These are phyloP conservation scores for Micrasema longulum DNA, from an alignment of 1,140 invertebrate genomes.

Conservation along the genomic window DNA sequence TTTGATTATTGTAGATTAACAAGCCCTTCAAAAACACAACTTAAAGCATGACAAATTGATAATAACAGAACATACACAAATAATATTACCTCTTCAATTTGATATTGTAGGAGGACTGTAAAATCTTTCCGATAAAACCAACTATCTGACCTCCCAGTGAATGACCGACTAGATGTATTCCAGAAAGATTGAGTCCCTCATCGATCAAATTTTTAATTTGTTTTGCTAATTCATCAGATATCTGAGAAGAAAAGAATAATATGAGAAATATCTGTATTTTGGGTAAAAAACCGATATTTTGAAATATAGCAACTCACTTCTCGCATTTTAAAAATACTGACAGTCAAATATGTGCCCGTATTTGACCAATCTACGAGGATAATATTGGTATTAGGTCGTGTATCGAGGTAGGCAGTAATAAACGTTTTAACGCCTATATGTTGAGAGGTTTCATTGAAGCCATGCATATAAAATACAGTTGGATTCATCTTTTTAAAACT, in stretches of 20 bases:
- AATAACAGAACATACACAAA: background rate
- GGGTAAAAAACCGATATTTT: too few relatives aligned
- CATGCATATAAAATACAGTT: conserved; percentile 70
- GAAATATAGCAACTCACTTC: too few relatives aligned
- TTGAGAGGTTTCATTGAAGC: conserved; percentile 68
- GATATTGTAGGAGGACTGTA: conserved; percentile 55
- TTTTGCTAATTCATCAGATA: conserved; percentile 58
- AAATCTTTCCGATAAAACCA: conserved; percentile 71
- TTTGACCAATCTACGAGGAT: conserved; percentile 73
- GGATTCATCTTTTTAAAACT: conserved; percentile 66
- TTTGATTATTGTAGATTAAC: background rate
- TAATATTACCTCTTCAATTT: conserved; percentile 58
- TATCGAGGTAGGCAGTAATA: conserved; percentile 62
- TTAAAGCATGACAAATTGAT: background rate
- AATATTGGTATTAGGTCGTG: conserved; percentile 62
- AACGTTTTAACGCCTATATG: conserved; percentile 67
- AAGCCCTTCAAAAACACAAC: background rate
- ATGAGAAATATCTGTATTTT: too few relatives aligned
- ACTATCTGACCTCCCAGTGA: conserved; percentile 81
- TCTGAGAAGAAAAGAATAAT: too few relatives aligned
- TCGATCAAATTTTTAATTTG: conserved; percentile 59
- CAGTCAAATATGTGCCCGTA: too few relatives aligned
- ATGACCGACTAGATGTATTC: conserved; percentile 79
- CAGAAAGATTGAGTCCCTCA: conserved; percentile 59
- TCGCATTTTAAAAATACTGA: too few relatives aligned